Evolutionary conservation across 2,797 vertebrate genomes (phyloP).

Genomic region (Emydoidea blandingii): DNA sequence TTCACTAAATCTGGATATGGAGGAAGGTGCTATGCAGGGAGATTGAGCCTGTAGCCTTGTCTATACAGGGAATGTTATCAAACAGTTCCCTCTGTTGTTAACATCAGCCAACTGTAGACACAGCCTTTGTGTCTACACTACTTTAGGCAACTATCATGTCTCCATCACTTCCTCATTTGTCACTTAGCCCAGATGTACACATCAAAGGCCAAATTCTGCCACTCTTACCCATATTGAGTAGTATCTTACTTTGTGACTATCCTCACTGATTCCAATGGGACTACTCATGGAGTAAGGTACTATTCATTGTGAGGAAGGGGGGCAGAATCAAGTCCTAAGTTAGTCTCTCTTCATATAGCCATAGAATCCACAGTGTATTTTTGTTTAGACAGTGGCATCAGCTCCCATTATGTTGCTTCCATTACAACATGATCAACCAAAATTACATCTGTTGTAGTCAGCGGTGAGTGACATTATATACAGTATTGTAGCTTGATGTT

Average conservation of each 20-base stretch:
- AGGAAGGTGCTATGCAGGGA: not conserved
- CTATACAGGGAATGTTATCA: not conserved
- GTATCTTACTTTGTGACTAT: not conserved
- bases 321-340: not conserved
- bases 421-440: not conserved
- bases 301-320: not conserved
- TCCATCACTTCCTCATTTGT: not conserved
- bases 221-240: not conserved
- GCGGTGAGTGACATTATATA: not conserved
- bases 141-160: not conserved
- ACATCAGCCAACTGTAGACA: not conserved
- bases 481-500: not conserved
- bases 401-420: not conserved
- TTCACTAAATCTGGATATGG: not conserved
- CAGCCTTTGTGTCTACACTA: not conserved
- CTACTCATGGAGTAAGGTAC: not conserved
- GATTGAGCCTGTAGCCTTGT: not conserved
- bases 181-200: not conserved
- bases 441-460: not conserved
- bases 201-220: not conserved
- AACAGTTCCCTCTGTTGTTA: not conserved
- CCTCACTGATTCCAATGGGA: not conserved
- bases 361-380: not conserved
- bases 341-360: not conserved
- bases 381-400: not conserved